phyloP scores from a whole-genome alignment of 2,888 invertebrate genomes.

The Minunthozetes semirufus region DNA sequence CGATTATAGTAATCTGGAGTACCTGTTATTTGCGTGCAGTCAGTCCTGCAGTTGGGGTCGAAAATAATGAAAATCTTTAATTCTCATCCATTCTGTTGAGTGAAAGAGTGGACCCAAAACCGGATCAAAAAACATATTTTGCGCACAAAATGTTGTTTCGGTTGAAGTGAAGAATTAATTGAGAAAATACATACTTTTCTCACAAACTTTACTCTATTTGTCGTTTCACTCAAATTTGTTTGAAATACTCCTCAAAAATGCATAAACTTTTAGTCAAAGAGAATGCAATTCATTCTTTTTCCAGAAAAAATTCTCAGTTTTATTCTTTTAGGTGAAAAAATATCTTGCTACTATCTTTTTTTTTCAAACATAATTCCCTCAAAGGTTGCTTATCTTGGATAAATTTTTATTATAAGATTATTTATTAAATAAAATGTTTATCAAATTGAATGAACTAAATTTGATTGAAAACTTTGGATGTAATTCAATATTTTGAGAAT shows the following conservation, averaged over 20 bases:
- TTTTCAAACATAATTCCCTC: too few relatives aligned
- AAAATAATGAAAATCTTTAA: slow-evolving; percentile 4
- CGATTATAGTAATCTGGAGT: slow-evolving; percentile 5
- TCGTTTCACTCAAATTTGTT: neutral
- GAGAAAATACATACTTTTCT: neutral
- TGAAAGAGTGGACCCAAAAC: slow-evolving; percentile 8
- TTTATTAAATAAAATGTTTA: too few relatives aligned
- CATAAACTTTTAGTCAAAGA: neutral
- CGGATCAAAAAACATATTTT: slow-evolving; percentile 22
- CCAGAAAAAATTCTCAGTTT: too few relatives aligned
- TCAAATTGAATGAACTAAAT: too few relatives aligned
- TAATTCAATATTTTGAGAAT: too few relatives aligned
- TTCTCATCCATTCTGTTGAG: too few relatives aligned
- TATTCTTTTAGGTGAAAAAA: too few relatives aligned
- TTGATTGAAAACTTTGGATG: too few relatives aligned
- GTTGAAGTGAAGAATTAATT: neutral
- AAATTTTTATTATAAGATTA: too few relatives aligned
- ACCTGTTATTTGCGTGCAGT: slow-evolving; percentile 27
- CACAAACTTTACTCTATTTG: neutral
- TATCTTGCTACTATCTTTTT: too few relatives aligned
- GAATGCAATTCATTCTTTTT: neutral
- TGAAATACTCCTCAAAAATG: neutral
- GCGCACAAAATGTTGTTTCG: slow-evolving; percentile 13
- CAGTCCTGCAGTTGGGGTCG: neutral
- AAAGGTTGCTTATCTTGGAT: neutral